Evolutionary conservation across 1,140 invertebrate genomes (phyloP).

Genomic region (Anthonomus grandis): DNA sequence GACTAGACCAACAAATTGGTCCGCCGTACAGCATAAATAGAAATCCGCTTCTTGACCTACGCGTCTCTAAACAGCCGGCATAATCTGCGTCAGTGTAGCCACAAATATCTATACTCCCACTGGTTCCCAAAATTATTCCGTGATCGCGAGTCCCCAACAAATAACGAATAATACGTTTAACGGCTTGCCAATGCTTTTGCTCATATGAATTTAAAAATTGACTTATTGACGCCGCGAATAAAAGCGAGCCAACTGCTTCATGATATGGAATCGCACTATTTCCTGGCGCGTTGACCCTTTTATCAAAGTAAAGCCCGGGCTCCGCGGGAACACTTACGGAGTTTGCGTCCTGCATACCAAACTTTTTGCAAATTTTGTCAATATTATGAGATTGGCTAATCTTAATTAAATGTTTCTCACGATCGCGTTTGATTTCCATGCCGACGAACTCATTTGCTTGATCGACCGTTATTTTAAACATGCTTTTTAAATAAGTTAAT

Average conservation of each 20-base stretch:
- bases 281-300: neutral
- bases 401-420: neutral
- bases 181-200: conserved; percentile 40
- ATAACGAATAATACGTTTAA: conserved; percentile 46
- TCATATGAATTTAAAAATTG: conserved; percentile 34
- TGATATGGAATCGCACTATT: conserved; percentile 33
- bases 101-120: conserved; percentile 5
- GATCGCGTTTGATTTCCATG: conserved; percentile 7
- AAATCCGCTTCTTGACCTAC: conserved; percentile 43
- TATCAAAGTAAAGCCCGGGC: neutral
- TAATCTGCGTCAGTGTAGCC: conserved; percentile 46
- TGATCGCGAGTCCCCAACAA: conserved; percentile 47
- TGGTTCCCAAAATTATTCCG: conserved; percentile 31
- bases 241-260: conserved; percentile 45
- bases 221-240: conserved; percentile 43
- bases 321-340: conserved; percentile 1
- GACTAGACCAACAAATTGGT: conserved; percentile 44
- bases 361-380: conserved; percentile 21
- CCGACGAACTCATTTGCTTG: conserved; percentile 8
- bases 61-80: conserved; percentile 40
- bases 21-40: conserved; percentile 40
- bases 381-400: conserved; percentile 13
- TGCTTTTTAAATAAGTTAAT: conserved; percentile 1
- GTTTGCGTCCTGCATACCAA: conserved; percentile 16
- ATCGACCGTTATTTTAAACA: conserved; percentile 13